Conservation (phyloP, 2,797 vertebrate genomes). For the Chaetophractus vellerosus region DNA sequence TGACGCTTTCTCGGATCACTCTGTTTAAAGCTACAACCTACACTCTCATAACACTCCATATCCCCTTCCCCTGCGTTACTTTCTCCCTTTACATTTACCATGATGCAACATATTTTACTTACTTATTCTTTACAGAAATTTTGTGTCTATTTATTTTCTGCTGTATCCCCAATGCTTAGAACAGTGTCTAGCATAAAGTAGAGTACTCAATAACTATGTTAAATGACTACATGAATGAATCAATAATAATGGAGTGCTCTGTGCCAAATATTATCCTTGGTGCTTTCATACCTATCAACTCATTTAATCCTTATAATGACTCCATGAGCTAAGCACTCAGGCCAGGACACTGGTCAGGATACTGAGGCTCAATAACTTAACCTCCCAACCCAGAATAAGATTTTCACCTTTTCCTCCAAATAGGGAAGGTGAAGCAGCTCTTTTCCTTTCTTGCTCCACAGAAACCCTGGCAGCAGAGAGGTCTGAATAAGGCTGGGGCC, state of each 20-base stretch:
- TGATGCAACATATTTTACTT: slow-evolving; percentile 47
- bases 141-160: slow-evolving; percentile 48
- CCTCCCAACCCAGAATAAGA: slow-evolving; percentile 4
- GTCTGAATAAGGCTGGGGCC: neutral
- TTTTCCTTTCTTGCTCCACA: slow-evolving; percentile 39
- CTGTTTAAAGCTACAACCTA: slow-evolving; percentile 43
- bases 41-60: neutral
- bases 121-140: slow-evolving; percentile 45
- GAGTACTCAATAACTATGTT: neutral
- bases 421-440: neutral
- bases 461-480: neutral
- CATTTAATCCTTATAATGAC: neutral
- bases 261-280: neutral
- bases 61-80: neutral
- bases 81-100: slow-evolving; percentile 41
- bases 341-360: neutral
- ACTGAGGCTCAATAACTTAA: neutral
- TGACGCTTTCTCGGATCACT: slow-evolving; percentile 8
- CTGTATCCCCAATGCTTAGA: neutral
- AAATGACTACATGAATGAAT: slow-evolving; percentile 10
- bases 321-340: neutral
- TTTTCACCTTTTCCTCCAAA: slow-evolving; percentile 60
- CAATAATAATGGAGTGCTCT: neutral
- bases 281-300: neutral
- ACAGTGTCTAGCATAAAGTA: neutral